A percentile compares a stretch with the other conserved stretches of the same genome.
Evolutionary conservation across 2,113 vertebrate species (phyloP).

Genomic region (Scomber japonicus): DNA sequence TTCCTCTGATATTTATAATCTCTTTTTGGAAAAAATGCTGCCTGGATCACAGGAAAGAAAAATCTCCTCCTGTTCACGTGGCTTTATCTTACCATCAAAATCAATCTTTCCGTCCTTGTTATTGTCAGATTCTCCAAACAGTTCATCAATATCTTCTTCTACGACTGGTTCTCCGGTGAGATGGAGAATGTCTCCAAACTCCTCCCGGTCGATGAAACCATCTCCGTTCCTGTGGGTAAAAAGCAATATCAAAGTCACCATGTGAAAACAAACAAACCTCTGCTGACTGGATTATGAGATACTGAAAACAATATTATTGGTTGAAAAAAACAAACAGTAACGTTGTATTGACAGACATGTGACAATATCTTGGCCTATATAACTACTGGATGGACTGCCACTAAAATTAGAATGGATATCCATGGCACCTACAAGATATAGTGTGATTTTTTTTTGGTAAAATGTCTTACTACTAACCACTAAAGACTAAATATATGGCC

Average conservation of each 20-base stretch:
- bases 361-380: no score
- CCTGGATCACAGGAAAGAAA: no score
- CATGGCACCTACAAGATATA: no score
- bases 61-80: not conserved
- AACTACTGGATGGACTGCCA: no score
- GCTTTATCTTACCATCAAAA: conserved; percentile 85
- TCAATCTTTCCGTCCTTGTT: conserved; percentile 88
- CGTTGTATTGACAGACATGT: no score
- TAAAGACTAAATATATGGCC: no score
- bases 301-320: no score
- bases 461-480: no score
- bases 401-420: no score
- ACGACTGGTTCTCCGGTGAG: conserved; percentile 78
- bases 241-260: not conserved
- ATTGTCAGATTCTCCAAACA: conserved; percentile 84
- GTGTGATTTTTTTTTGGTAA: no score
- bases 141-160: conserved; percentile 87
- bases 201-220: conserved; percentile 85
- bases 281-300: no score
- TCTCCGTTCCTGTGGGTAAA: conserved; percentile 81
- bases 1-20: not conserved
- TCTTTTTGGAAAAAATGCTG: not conserved
- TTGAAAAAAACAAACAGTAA: no score
- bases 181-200: conserved; percentile 83
- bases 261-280: not conserved